A percentile compares a stretch with the other conserved stretches of the same genome.
These are phyloP conservation scores for Zaprionus taronus DNA, from an alignment of 1,140 invertebrate species.

Conservation along the genomic window DNA sequence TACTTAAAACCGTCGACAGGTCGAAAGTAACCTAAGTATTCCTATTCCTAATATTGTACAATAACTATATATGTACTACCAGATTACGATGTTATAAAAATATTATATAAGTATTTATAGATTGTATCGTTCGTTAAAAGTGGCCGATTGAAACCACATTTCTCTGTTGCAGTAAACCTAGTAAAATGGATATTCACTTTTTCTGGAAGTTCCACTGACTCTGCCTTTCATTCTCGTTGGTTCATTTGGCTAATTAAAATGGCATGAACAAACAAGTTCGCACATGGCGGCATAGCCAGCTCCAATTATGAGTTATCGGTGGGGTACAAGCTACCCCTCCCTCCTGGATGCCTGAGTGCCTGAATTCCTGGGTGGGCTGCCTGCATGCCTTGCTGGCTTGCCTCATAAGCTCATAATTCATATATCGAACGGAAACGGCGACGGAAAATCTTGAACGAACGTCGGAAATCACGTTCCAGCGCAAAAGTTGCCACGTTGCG, in stretches of 20 bases:
- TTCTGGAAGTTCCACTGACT: not conserved
- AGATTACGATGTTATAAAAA: too few species aligned
- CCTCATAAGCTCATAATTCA: slow-evolving; percentile 69
- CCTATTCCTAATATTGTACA: too few species aligned
- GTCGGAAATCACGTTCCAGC: slow-evolving; percentile 73
- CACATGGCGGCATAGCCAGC: slow-evolving; percentile 27
- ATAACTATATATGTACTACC: too few species aligned
- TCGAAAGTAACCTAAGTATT: too few species aligned
- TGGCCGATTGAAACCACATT: too few species aligned
- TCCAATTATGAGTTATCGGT: slow-evolving; percentile 62
- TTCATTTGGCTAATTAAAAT: slow-evolving; percentile 77
- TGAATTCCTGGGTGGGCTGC: not conserved
- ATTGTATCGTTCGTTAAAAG: too few species aligned
- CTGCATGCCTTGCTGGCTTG: slow-evolving; percentile 18
- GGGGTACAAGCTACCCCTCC: slow-evolving; percentile 47
- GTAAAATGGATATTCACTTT: not conserved
- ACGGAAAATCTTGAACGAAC: slow-evolving; percentile 62
- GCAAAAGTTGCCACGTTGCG: slow-evolving; percentile 71
- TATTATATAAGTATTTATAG: too few species aligned
- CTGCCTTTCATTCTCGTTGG: slow-evolving; percentile 18
- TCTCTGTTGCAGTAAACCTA: not conserved
- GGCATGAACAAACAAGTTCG: slow-evolving; percentile 64
- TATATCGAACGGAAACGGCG: slow-evolving; percentile 59
- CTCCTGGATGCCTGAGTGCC: not conserved
- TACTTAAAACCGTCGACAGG: too few species aligned